A percentile compares a stretch with the other conserved stretches of the same genome.
These are phyloP conservation scores for Chunga burmeisteri DNA, from an alignment of 2,113 vertebrate genomes.

Conservation along the genomic window DNA sequence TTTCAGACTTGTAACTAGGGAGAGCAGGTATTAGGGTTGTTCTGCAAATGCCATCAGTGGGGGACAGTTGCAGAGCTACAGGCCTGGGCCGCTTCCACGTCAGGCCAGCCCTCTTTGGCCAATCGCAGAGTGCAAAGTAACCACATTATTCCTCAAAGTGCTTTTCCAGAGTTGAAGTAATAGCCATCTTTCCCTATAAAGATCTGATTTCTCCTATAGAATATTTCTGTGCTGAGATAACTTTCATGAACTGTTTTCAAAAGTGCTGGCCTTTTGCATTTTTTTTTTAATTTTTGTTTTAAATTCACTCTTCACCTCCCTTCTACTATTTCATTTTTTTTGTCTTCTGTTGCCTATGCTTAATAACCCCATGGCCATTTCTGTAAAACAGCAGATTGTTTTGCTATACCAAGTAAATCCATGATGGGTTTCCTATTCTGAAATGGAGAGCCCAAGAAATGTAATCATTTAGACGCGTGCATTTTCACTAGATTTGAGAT, in stretches of 20 bases:
- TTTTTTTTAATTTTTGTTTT: background rate
- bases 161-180: constrained; percentile 53
- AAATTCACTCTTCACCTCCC: background rate
- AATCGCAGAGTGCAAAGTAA: background rate
- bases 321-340: background rate
- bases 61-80: constrained; percentile 26
- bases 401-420: background rate
- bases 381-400: background rate
- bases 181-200: constrained; percentile 43
- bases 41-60: constrained; percentile 54
- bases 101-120: background rate
- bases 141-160: constrained; percentile 24
- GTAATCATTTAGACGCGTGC: background rate
- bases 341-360: background rate
- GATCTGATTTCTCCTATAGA: constrained; percentile 53
- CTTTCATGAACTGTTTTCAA: constrained; percentile 7
- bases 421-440: background rate
- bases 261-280: background rate
- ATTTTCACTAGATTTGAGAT: background rate
- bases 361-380: background rate
- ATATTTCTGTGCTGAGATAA: constrained; percentile 56
- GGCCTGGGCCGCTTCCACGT: constrained; percentile 25
- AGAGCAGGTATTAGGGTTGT: background rate
- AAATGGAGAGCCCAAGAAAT: background rate
- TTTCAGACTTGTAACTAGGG: background rate